Evolutionary conservation across 2,888 invertebrate species (phyloP), one percentile per base, ranked within the genome.

Genomic region (Dasypogon diadema): DNA sequence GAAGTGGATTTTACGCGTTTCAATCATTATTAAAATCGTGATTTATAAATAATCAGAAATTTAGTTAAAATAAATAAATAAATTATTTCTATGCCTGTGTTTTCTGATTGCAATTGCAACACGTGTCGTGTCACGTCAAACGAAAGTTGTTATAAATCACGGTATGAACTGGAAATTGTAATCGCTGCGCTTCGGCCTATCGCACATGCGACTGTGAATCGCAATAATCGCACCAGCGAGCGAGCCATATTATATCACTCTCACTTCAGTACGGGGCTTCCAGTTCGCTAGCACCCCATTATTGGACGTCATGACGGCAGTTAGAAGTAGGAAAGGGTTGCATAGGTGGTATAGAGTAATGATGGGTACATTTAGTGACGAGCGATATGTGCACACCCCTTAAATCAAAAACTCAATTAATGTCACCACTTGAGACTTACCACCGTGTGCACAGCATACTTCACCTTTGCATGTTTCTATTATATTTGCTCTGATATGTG

Each of bases 401-500:
- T 77, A 77, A 77, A 77, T 77, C 73, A 75, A 75, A 77, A 77
- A 77, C 72, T 75, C 77, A 75, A 77, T 77, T 77, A 75, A 75
- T 77, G 77, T 75, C 77, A 77, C 75, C 63, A 75, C 75, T 77
- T 56, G 75, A 75, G 73, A 73, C 56, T 60, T 42, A 22, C 65
- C 54, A 58, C 55, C 55, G 21, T 14, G 42, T 46, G 58, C 22
- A 58, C 46, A 73, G 37, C 37, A 55, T 56, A 73, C 73, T 37
- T 54, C 70, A 51, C 30, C 54, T 70, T 70, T 70, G 34, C 54
- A 60, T 70, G 48, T 51, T 51, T 48, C 48, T 54, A 70, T 70
- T 51, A 51, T 70, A 34, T 70, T 70, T 70, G 48, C 21, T 54
- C 55, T 8, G 34, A 55, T 72, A 54, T 55, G 37, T 72, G 72